Percentiles rank a stretch among this genome's conserved stretches.
Evolutionary conservation across 2,113 vertebrate genomes (phyloP).

Genomic region (Nyctereutes procyonoides): DNA sequence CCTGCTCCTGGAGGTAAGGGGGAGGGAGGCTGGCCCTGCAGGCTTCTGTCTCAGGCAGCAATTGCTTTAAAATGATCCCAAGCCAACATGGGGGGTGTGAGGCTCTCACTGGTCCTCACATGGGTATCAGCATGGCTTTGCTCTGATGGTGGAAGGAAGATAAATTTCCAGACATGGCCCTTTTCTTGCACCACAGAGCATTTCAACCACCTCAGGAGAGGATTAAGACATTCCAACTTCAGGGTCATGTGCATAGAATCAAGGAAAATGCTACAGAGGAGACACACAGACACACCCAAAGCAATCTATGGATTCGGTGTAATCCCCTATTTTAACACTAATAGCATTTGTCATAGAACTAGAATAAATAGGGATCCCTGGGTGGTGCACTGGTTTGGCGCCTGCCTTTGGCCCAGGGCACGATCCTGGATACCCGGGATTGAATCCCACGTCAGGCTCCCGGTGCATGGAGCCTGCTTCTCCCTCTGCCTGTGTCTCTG

Average conservation of each 20-base stretch:
- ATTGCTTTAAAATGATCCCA: not conserved
- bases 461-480: no score
- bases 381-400: no score
- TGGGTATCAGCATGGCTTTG: not conserved
- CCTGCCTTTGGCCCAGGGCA: no score
- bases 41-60: no score
- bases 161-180: not conserved
- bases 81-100: no score
- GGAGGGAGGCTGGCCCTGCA: no score
- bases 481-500: no score
- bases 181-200: not conserved
- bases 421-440: no score
- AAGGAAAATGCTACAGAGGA: not conserved
- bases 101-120: no score
- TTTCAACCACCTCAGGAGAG: not conserved
- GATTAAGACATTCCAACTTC: not conserved
- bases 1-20: not conserved
- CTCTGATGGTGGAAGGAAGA: not conserved
- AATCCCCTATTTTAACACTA: not conserved
- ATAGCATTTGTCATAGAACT: not conserved
- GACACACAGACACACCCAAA: not conserved
- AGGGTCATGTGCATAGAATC: rapidly evolving
- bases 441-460: no score
- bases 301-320: not conserved
- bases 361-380: not conserved